Evolutionary conservation across 2,797 vertebrate species (phyloP), one percentile per base, ranked within the genome.

Genomic region (Odontamblyopus rebecca): DNA sequence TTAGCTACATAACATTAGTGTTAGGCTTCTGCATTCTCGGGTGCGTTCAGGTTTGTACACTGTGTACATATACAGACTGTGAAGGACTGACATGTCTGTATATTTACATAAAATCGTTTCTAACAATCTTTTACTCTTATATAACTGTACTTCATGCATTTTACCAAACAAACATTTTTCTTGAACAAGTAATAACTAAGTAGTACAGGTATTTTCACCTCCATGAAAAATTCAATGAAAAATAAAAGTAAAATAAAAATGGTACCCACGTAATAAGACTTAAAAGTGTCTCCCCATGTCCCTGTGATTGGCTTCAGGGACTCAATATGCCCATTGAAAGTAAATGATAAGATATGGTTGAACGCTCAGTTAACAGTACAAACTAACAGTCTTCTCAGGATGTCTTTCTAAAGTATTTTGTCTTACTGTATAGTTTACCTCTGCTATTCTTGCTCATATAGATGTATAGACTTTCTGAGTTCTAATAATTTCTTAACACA

Each of bases 1-100:
- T 69, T 72, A 78, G 72, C 1, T 35, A 32, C 78, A 71, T 86
- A 85, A 86, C 84, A 80, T 79, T 56, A 7, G 66, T 63, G 32
- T 60, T 12, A 72, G 76, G 69, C 61, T 75, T 81, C 73, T 72
- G 57, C 71, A 69, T 79, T 86, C 84, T 83, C 64, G 30, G 35
- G 56, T 44, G 30, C 12, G 38, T 72, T 85, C 77, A 73, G 78
- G 75, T 9, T 38, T 38, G 35, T 38, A 38, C 35, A 81, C 78
- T 75, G 15, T 44, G 41, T 44, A 64, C 4, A 26, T 44, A 44
- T 41, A 41, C 9, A 38, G 32, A 41, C n/a, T 65, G 35, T 38
- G 4, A 5, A 44, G 41, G 62, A 50, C 23, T 18, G 0, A 18
- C 19, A n/a, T 13, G 13, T 30, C 26, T 60, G 26, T 59, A 27